phyloP scores from a whole-genome alignment of 2,888 invertebrate species.

The Drosophila anceps region DNA sequence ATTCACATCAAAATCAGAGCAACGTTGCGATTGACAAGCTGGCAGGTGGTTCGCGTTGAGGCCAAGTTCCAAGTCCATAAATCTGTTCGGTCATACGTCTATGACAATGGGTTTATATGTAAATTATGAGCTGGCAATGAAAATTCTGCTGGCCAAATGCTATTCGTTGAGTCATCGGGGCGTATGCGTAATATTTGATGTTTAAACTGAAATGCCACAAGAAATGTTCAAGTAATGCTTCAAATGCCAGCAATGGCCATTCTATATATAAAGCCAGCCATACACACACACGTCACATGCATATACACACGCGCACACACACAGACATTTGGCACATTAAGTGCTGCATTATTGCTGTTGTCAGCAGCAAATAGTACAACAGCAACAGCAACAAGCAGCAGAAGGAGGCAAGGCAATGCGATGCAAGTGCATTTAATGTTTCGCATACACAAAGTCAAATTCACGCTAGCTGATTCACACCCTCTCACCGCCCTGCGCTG shows the following conservation, averaged over 20 bases:
- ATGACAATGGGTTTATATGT: constrained; percentile 15
- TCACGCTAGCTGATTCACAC: constrained; percentile 42
- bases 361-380: constrained; percentile 49
- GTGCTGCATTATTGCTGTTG: constrained; percentile 65
- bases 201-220: constrained; percentile 40
- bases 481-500: background rate
- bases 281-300: background rate
- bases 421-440: constrained; percentile 58
- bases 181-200: constrained; percentile 69
- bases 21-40: constrained; percentile 41
- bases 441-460: constrained; percentile 48
- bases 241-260: constrained; percentile 51
- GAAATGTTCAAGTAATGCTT: constrained; percentile 40
- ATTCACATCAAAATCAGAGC: constrained; percentile 32
- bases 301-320: background rate
- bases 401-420: constrained; percentile 9
- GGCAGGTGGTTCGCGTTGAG: background rate
- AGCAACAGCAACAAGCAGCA: constrained; percentile 13
- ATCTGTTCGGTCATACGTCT: constrained; percentile 14
- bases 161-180: constrained; percentile 13
- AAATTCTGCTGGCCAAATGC: constrained; percentile 8
- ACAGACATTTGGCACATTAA: constrained; percentile 55
- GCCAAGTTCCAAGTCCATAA: constrained; percentile 26
- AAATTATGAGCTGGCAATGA: constrained; percentile 39
- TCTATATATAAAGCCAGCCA: constrained; percentile 32